Base-by-base conservation (phyloP, 2,113 vertebrate species). In the Lethenteron reissneri region DNA sequence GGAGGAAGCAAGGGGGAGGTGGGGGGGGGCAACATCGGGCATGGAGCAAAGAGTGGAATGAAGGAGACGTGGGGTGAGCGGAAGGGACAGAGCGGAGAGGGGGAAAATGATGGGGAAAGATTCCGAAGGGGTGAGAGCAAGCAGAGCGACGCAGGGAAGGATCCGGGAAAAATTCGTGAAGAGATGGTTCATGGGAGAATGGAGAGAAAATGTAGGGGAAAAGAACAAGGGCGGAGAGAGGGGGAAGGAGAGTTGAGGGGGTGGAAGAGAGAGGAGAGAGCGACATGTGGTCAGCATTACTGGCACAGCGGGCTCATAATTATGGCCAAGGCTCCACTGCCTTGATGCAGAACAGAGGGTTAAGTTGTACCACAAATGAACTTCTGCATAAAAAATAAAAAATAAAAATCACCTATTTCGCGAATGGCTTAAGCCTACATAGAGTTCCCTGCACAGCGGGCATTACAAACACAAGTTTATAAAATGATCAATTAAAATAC, bases 251-350 rank as follows among this genome's bases (percentile, higher is more conserved):
- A 19, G 21, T 15, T 14, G 60, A 4, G 60, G 21, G 60, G 60
- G 14, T 14, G 60, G 60, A 19, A 64, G 60, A 64, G 60, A 19
- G 60, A 19, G 60, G 60, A 68, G 64, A 68, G 64, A 68, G 64
- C 8, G 64, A 68, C 9, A 9, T n/a, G 25, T n/a, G 25, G 64
- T 10, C n/a, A 64, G 21, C 14, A 68, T 17, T 25, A 68, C 3
- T 68, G 64, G 25, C 8, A 68, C 64, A 41, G 41, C 41, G 41
- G 41, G 41, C 41, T 41, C 41, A 41, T 41, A 41, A 41, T 41
- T 41, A 41, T 6, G 41, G 41, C 41, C 41, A 41, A 41, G 41
- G 41, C 41, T 41, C 41, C 41, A 41, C 41, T 41, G 41, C 41
- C 41, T 41, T 41, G 41, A 41, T 41, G 41, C 41, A 41, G 41